Conservation (phyloP, 1,140 invertebrate genomes). For the Drosophila paulistorum region DNA sequence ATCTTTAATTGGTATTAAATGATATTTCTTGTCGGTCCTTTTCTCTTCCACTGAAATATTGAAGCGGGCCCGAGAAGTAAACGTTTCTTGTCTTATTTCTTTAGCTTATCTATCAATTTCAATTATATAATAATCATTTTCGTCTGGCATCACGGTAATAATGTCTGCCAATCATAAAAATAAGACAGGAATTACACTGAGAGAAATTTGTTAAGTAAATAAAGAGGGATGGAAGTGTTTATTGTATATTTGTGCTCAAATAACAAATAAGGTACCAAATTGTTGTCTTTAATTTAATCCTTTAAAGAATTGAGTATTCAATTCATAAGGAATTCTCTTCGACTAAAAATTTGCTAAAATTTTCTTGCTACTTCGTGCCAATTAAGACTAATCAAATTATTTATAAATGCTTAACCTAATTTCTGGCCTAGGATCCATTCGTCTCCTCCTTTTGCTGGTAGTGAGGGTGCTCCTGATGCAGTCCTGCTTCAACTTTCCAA, state of each 20-base stretch:
- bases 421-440: conserved; percentile 62
- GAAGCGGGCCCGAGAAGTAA: conserved; percentile 52
- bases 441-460: conserved; percentile 25
- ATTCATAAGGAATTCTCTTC: neutral
- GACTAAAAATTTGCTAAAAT: conserved; percentile 19
- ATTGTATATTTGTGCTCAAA: too few species aligned
- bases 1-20: conserved; percentile 79
- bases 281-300: too few species aligned
- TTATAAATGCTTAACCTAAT: conserved; percentile 80
- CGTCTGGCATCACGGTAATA: conserved; percentile 53
- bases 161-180: conserved; percentile 66
- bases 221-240: too few species aligned
- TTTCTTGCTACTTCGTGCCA: conserved; percentile 70
- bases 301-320: neutral
- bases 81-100: neutral
- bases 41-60: conserved; percentile 60
- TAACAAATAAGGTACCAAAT: too few species aligned
- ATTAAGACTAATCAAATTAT: conserved; percentile 80
- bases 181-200: neutral
- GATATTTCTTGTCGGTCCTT: conserved; percentile 48
- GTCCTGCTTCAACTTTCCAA: too few species aligned
- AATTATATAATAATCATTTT: conserved; percentile 80
- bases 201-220: neutral
- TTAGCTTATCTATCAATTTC: conserved; percentile 68
- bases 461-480: neutral